Evolutionary conservation across 2,113 vertebrate genomes (phyloP).

Genomic region (Marmota flaviventris): DNA sequence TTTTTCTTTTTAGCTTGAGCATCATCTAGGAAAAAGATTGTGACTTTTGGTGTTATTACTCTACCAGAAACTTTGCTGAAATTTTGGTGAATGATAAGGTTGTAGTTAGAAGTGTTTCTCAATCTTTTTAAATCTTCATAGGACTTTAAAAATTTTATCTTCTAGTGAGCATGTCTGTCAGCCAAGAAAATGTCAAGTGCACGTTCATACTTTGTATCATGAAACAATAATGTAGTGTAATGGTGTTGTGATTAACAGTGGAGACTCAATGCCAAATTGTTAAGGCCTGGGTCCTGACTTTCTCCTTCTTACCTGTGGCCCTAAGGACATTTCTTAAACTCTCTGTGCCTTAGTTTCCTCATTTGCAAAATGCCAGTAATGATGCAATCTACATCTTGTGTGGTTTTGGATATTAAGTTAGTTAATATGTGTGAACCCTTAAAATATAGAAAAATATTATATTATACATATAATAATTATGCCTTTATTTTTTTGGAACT

Average conservation of each 20-base stretch:
- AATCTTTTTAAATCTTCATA: not conserved
- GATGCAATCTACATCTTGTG: not conserved
- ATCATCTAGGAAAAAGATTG: not conserved
- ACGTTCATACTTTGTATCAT: conserved; percentile 3
- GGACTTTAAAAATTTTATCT: not conserved
- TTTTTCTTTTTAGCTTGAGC: not conserved
- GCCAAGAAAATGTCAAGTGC: conserved; percentile 5
- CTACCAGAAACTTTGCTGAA: conserved; percentile 36
- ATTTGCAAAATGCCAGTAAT: not conserved
- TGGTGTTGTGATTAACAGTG: not conserved
- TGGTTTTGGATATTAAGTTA: conserved; percentile 52
- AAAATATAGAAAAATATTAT: not conserved
- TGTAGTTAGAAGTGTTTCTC: not conserved
- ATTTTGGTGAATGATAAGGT: conserved; percentile 25
- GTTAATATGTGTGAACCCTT: conserved; percentile 11
- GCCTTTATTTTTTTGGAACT: conserved; percentile 1
- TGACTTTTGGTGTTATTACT: not conserved
- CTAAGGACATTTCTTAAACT: not conserved
- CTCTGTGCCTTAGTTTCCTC: not conserved
- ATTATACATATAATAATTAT: not conserved
- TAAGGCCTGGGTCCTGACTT: not conserved
- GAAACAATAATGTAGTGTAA: not conserved
- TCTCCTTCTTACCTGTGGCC: not conserved
- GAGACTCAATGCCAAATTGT: not conserved
- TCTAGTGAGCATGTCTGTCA: not conserved